Conservation (phyloP, 2,888 invertebrate species). For the Coecobrya sp. region DNA sequence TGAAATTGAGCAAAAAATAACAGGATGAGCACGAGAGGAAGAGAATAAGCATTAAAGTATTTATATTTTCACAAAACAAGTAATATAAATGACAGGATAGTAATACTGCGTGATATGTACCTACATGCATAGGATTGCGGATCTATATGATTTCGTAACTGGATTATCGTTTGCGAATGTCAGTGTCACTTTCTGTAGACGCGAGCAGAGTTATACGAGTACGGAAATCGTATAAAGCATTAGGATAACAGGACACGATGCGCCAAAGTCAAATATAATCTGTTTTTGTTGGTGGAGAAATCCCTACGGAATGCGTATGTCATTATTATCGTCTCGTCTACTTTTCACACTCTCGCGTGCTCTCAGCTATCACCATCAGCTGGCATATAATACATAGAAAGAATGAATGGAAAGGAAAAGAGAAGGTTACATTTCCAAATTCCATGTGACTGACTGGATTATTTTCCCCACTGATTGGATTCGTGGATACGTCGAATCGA, state of each 20-base stretch:
- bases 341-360: neutral
- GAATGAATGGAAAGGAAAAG: neutral
- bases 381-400: neutral
- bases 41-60: neutral
- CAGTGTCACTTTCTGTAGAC: constrained; percentile 16
- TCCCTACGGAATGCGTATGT: constrained; percentile 37
- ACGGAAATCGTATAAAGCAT: too few relatives aligned
- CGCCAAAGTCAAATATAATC: neutral
- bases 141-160: neutral
- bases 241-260: neutral
- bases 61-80: constrained; percentile 11
- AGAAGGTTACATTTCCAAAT: neutral
- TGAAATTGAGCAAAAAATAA: constrained; percentile 7
- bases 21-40: neutral
- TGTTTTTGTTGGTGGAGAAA: constrained; percentile 6
- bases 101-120: neutral
- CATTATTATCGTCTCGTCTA: constrained; percentile 5
- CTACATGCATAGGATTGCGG: neutral
- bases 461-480: neutral
- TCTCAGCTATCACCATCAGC: neutral
- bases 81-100: neutral
- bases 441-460: neutral
- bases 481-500: neutral
- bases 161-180: constrained; percentile 28
- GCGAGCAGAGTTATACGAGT: neutral